Evolutionary conservation across 92 coral and sea anemone species (phyloP).

Genomic region (Pocillopora grandis): DNA sequence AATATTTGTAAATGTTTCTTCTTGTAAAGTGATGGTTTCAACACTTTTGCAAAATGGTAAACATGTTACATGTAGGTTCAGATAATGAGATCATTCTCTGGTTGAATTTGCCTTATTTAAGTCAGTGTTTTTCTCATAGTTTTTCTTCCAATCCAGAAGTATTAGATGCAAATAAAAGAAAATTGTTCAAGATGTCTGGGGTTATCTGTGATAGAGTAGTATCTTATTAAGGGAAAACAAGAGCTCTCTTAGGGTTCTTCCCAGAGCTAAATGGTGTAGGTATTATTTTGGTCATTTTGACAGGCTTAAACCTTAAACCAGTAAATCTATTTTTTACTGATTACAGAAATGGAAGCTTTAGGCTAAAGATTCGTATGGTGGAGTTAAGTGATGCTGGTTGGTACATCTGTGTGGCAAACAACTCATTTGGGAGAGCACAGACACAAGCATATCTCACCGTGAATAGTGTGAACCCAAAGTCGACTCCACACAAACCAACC

Average conservation of each 20-base stretch:
- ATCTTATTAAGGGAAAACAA: background rate
- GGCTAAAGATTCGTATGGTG: conserved; percentile 45
- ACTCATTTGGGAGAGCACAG: conserved; percentile 48
- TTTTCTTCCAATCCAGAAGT: too few relatives aligned
- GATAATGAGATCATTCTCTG: too few relatives aligned
- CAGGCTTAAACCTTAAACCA: too few relatives aligned
- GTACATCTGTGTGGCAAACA: conserved; percentile 63
- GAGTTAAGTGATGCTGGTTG: conserved; percentile 54
- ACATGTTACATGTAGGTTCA: too few relatives aligned
- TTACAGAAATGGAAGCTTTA: conserved; percentile 23
- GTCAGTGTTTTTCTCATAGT: too few relatives aligned
- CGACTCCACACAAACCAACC: background rate
- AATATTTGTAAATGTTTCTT: too few relatives aligned
- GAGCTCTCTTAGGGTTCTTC: too few relatives aligned
- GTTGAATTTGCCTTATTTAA: too few relatives aligned
- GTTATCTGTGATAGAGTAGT: background rate
- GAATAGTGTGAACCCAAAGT: conserved; percentile 31
- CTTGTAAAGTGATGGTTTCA: too few relatives aligned
- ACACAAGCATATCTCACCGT: conserved; percentile 59
- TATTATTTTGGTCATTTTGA: too few relatives aligned
- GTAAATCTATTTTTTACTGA: background rate
- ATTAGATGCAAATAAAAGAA: background rate
- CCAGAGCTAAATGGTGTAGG: too few relatives aligned
- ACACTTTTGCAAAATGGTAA: too few relatives aligned
- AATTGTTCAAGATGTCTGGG: background rate